Evolutionary conservation across 2,888 invertebrate species (phyloP), one percentile per base, ranked within the genome.

Genomic region (Orchestes rusci): DNA sequence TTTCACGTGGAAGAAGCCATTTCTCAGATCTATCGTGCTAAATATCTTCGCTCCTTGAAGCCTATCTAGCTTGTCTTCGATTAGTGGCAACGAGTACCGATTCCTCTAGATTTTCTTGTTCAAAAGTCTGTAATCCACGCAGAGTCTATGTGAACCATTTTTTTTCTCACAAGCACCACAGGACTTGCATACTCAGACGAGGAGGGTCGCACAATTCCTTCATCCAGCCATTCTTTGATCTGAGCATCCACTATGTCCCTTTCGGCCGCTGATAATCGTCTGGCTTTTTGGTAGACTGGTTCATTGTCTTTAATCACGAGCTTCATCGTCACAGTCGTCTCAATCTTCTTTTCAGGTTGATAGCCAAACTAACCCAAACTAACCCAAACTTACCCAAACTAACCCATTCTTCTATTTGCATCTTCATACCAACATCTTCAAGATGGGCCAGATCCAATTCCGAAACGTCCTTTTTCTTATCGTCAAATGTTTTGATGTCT

Each of bases 1-100:
- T 7, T 29, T 31, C 20, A 51, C 48, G 32, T 52, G 48, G 27
- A 64, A 61, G 48, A 63, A 65, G 27, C 59, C n/a, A n/a, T n/a
- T n/a, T n/a, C n/a, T n/a, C n/a, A n/a, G n/a, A n/a, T n/a, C n/a
- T n/a, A n/a, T n/a, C n/a, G n/a, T n/a, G n/a, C n/a, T n/a, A n/a
- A n/a, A n/a, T n/a, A n/a, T n/a, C n/a, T n/a, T n/a, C n/a, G 43
- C 45, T 29, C 20, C 30, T 39, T 50, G 44, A 13, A 53, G 32
- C 13, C 29, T 15, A 33, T 52, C 45, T n/a, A 54, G 13, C 2
- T 37, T 30, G 34, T 53, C 52, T 33, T 50, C 50, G 8, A 50
- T 50, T 16, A 46, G 33, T 2, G 54, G 53, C 16, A 57, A 27
- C 2, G 56, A 48, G 33, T 51, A 56, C 16, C 56, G 40, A 10